Percentiles rank a stretch among this genome's conserved stretches.
These are phyloP conservation scores for Hermetia illucens DNA, from an alignment of 1,140 invertebrate genomes.

Conservation along the genomic window DNA sequence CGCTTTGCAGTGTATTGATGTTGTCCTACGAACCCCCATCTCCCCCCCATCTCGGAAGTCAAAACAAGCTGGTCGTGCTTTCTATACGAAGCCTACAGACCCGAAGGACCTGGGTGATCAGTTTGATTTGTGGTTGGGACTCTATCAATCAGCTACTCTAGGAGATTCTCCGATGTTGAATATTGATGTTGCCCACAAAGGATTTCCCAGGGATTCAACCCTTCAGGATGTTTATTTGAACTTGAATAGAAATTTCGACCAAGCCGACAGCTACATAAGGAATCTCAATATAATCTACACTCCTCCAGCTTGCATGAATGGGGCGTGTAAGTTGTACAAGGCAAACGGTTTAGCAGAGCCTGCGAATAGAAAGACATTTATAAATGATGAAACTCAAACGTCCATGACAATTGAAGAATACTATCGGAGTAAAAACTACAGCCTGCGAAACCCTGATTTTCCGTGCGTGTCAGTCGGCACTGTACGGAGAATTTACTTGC, in stretches of 20 bases:
- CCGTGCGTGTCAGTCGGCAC: constrained; percentile 46
- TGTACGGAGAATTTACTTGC: constrained; percentile 37
- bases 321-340: constrained; percentile 27
- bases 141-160: constrained; percentile 58
- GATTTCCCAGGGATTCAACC: constrained; percentile 38
- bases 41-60: no score
- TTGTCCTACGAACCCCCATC: constrained; percentile 42
- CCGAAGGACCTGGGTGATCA: constrained; percentile 39
- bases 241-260: constrained; percentile 1
- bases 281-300: constrained; percentile 17
- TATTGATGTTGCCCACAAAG: constrained; percentile 59
- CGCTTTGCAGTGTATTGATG: constrained; percentile 62
- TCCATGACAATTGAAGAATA: constrained; percentile 39
- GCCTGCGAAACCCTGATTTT: constrained; percentile 39
- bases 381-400: constrained; percentile 15
- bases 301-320: constrained; percentile 13
- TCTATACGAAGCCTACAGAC: constrained; percentile 32
- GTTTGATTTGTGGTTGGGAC: constrained; percentile 53
- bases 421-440: no score
- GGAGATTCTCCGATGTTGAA: constrained; percentile 55
- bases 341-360: constrained; percentile 35
- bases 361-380: constrained; percentile 29
- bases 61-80: constrained; percentile 40
- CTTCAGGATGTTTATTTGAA: constrained; percentile 28
- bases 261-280: constrained; percentile 9